phyloP scores from a whole-genome alignment of 2,888 invertebrate genomes.

The Bembecia ichneumoniformis region DNA sequence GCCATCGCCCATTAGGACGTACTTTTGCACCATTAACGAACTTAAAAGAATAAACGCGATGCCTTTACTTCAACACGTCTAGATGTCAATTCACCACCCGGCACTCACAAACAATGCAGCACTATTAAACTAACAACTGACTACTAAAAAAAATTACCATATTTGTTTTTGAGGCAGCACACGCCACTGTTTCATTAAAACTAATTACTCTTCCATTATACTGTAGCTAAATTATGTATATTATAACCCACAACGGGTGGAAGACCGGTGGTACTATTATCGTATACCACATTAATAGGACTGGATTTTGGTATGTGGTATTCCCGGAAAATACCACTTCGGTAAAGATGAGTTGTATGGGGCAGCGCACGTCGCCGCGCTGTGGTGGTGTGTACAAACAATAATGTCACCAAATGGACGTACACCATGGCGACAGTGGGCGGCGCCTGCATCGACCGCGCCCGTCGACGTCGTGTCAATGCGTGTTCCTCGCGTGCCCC shows the following conservation, averaged over 20 bases:
- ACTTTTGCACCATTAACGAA: not conserved
- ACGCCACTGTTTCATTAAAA: not conserved
- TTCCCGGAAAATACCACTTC: not conserved
- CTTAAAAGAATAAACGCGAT: no score
- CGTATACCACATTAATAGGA: no score
- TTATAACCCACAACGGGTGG: not conserved
- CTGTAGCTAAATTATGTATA: no score
- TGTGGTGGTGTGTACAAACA: slow-evolving; percentile 1
- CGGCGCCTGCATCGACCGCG: slow-evolving; percentile 15
- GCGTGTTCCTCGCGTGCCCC: not conserved
- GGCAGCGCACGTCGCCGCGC: not conserved
- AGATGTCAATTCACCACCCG: not conserved
- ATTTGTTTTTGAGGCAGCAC: not conserved
- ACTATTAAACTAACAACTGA: not conserved
- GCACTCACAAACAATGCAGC: not conserved
- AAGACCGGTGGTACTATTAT: not conserved
- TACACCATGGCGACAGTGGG: not conserved
- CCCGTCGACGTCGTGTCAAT: not conserved
- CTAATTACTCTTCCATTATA: not conserved
- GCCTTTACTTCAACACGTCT: not conserved
- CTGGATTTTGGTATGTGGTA: no score
- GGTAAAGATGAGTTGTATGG: not conserved
- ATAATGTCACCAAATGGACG: not conserved
- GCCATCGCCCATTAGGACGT: slow-evolving; percentile 25
- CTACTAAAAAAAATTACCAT: not conserved